Conservation (phyloP, 2,888 invertebrate genomes). For the Tipula unca region DNA sequence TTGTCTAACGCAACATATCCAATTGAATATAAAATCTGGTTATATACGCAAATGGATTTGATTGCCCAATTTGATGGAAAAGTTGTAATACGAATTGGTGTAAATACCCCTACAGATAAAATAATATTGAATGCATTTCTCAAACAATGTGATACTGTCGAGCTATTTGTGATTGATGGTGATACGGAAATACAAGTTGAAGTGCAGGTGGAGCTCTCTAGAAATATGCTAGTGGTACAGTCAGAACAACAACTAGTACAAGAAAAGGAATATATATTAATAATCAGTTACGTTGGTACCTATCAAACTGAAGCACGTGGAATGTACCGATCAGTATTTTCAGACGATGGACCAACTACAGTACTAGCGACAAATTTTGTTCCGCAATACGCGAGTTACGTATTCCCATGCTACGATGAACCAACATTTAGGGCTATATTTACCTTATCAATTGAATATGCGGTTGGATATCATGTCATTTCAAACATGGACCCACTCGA, state of each 20-base stretch:
- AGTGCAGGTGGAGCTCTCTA: neutral
- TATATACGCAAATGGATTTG: neutral
- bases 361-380: no score
- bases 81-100: neutral
- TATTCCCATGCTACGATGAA: no score
- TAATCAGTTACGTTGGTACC: neutral
- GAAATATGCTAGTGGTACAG: neutral
- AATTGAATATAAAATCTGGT: neutral
- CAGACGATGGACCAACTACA: no score
- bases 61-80: neutral
- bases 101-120: neutral
- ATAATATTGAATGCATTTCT: neutral
- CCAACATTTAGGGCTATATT: no score
- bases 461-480: no score
- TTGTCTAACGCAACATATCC: neutral
- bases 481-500: neutral
- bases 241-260: neutral
- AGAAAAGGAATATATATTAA: neutral
- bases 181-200: neutral
- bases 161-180: neutral
- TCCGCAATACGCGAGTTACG: no score
- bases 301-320: neutral
- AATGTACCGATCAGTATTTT: neutral
- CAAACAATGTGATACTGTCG: neutral
- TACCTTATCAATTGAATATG: no score